Conservation (phyloP, 2,888 invertebrate species). For the Caenorhabditis angaria region DNA sequence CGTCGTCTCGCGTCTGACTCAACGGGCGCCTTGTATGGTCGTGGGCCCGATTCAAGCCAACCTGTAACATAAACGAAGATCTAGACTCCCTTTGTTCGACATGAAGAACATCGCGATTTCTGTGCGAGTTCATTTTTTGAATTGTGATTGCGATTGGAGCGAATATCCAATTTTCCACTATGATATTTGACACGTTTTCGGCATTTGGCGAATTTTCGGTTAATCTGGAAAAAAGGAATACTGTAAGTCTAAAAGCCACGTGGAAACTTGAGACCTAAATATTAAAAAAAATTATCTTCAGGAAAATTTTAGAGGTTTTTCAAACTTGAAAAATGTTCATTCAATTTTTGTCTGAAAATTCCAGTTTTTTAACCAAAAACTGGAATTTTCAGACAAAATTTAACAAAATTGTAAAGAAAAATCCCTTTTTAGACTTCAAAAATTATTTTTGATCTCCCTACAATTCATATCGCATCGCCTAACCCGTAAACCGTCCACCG, state of each 20-base stretch:
- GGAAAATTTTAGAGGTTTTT: background rate
- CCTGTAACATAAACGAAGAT: conserved; percentile 32
- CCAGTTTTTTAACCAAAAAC: no score
- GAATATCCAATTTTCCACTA: conserved; percentile 49
- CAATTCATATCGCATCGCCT: background rate
- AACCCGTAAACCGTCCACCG: conserved; percentile 26
- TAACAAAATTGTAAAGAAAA: background rate
- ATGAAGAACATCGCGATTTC: conserved; percentile 23
- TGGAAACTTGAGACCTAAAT: no score
- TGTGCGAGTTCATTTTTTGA: conserved; percentile 46
- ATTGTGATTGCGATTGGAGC: conserved; percentile 50
- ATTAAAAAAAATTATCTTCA: no score
- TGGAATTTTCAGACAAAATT: no score
- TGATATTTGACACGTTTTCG: conserved; percentile 15
- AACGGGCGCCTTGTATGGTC: no score
- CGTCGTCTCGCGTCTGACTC: no score
- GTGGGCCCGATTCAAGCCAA: no score
- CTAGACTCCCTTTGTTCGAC: conserved; percentile 28
- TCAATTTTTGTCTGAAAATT: no score
- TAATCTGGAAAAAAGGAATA: conserved; percentile 13
- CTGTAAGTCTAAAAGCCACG: no score
- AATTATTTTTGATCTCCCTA: conserved; percentile 1
- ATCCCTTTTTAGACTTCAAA: no score
- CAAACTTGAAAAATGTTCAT: no score
- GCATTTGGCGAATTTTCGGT: conserved; percentile 19